Base-by-base conservation (phyloP, 2,888 invertebrate species). In the Mamestra brassicae region DNA sequence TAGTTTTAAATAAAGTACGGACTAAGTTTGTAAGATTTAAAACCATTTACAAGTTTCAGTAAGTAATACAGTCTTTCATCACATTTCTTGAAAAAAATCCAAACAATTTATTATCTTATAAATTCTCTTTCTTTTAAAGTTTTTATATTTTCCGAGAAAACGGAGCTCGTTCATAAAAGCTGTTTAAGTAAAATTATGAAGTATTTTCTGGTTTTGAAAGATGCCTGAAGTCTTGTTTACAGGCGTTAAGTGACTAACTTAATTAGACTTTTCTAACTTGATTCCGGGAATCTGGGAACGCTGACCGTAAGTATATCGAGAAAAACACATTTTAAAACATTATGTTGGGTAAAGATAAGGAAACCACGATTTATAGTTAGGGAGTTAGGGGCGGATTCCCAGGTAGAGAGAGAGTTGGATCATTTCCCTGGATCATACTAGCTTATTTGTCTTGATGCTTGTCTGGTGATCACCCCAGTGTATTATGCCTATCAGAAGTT, bases 181-280 rank as follows among this genome's bases (percentile, higher is more conserved):
- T 54, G 47, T 67, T 47, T 71, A 26, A 17, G 13, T 47, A 8
- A 71, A 70, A 42, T n/a, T 45, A 34, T 69, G 11, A 52, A 60
- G 42, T 11, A 17, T 71, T 64, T 26, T 73, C 26, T 34, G 26
- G 7, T 34, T 74, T 34, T 17, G 4, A 45, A 74, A 52, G 1
- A 42, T n/a, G 6, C 52, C 15, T 50, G 42, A 26, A 55, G 42
- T 34, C 13, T 34, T 42, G 26, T 71, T 63, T 62, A 17, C 36
- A 54, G 36, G 47, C 15, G 17, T 10, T 55, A 61, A 60, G 60
- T 69, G 15, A 54, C 4, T 47, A 36, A 69, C 42, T 69, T 34
- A 54, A 70, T 52, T 45, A 57, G 11, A 52, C 34, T 55, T 36
- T 7, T 17, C 11, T 47, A 55, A 47, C 17, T 63, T 6, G 7